Evolutionary conservation across 37 sponge, comb jelly and placozoan species (phyloP).

Genomic region (Chondrilla cf. caribensis): DNA sequence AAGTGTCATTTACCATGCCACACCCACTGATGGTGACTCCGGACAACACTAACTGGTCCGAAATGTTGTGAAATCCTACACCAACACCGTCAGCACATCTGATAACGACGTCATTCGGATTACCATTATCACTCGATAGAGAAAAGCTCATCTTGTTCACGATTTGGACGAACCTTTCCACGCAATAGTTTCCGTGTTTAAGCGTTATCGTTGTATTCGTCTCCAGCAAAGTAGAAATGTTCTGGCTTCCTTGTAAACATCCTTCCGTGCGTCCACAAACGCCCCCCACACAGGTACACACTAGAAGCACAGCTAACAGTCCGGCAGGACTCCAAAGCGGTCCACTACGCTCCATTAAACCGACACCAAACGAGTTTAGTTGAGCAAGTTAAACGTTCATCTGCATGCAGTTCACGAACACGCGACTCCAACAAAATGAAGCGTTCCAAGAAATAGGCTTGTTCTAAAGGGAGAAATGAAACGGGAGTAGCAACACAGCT

Average conservation of each 20-base stretch:
- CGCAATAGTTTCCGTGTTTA: neutral
- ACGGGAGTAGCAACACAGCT: no score
- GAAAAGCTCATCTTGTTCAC: neutral
- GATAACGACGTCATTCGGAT: neutral
- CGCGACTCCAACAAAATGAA: no score
- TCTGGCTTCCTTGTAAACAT: neutral
- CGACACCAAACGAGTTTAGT: no score
- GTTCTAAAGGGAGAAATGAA: no score
- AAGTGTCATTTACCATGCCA: neutral
- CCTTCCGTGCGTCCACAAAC: neutral
- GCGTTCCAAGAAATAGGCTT: no score
- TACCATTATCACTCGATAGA: neutral
- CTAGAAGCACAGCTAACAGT: no score
- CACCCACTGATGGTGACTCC: neutral
- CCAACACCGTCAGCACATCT: neutral
- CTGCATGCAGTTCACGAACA: no score
- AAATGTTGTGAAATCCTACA: neutral
- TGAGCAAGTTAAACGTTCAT: no score
- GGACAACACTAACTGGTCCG: neutral
- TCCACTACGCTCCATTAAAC: no score
- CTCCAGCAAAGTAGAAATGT: neutral
- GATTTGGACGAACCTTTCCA: neutral
- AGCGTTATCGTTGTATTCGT: constrained; percentile 7
- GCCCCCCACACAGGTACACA: no score
- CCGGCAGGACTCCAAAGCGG: no score